phyloP scores from a whole-genome alignment of 2,113 vertebrate species.

The Perccottus glenii region DNA sequence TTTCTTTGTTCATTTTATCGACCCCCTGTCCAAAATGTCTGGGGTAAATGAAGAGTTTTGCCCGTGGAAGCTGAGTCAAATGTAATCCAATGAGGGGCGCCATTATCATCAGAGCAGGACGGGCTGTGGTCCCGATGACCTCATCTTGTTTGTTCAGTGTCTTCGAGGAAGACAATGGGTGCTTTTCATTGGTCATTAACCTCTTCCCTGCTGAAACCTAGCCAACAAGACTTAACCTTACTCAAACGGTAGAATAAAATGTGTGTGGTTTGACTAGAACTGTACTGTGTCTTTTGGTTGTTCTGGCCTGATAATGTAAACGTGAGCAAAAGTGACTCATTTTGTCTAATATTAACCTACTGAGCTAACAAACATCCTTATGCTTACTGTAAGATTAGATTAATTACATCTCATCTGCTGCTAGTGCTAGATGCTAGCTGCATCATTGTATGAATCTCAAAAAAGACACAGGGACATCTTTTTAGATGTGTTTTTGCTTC shows the following conservation, averaged over 20 bases:
- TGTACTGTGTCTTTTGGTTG: too few species aligned
- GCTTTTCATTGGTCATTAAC: slow-evolving; percentile 63
- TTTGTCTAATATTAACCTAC: too few species aligned
- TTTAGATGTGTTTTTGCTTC: too few species aligned
- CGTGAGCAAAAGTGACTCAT: too few species aligned
- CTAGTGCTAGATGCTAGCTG: too few species aligned
- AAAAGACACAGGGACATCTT: too few species aligned
- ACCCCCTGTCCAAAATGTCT: slow-evolving; percentile 6
- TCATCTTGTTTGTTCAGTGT: slow-evolving; percentile 77
- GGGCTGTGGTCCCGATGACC: slow-evolving; percentile 66
- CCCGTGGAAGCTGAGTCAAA: slow-evolving; percentile 50
- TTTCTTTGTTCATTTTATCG: not conserved
- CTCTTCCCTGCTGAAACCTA: slow-evolving; percentile 43
- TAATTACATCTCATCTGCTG: too few species aligned
- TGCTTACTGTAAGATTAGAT: too few species aligned
- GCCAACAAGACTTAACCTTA: slow-evolving; percentile 18
- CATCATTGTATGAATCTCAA: too few species aligned
- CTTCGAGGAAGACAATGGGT: slow-evolving; percentile 72
- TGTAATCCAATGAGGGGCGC: slow-evolving; percentile 75
- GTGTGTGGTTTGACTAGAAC: too few species aligned
- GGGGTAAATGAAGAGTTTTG: slow-evolving; percentile 26
- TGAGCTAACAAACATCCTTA: too few species aligned
- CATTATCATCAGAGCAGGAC: slow-evolving; percentile 57
- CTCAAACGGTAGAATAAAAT: not conserved
- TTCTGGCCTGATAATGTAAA: too few species aligned